phyloP scores from a whole-genome alignment of 92 coral and sea anemone species.

The Meandrina meandrites region DNA sequence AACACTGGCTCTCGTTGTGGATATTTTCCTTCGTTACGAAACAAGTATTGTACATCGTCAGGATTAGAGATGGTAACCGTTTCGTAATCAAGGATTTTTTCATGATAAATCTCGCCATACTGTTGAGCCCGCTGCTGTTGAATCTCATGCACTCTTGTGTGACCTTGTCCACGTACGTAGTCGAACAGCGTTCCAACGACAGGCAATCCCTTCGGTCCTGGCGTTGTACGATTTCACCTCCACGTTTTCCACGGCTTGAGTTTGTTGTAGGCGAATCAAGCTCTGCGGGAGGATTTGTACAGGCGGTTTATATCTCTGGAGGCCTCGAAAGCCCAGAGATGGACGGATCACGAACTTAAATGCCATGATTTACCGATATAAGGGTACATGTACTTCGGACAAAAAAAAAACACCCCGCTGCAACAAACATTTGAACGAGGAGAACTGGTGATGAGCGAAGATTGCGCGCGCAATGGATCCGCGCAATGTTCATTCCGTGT shows the following conservation, averaged over 20 bases:
- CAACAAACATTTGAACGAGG: background rate
- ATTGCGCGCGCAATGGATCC: background rate
- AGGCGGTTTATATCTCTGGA: background rate
- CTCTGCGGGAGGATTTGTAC: background rate
- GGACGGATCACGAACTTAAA: constrained; percentile 9
- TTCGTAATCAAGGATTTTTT: constrained; percentile 37
- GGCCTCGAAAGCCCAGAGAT: background rate
- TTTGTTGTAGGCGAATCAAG: constrained; percentile 3
- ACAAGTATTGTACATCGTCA: constrained; percentile 60
- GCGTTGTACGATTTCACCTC: constrained; percentile 34
- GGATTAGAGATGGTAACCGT: constrained; percentile 66
- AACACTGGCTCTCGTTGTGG: constrained; percentile 60
- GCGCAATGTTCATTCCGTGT: no score
- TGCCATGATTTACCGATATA: constrained; percentile 7
- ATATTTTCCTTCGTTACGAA: constrained; percentile 72
- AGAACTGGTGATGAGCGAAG: background rate
- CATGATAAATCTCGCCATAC: constrained; percentile 67
- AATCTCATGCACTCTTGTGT: constrained; percentile 49
- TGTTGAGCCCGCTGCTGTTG: constrained; percentile 49
- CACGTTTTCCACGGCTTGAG: constrained; percentile 17
- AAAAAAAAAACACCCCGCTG: no score
- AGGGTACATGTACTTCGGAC: background rate
- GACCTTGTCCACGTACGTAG: constrained; percentile 36
- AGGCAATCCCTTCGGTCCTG: constrained; percentile 61
- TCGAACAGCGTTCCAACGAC: constrained; percentile 45